Evolutionary conservation across 2,797 vertebrate genomes (phyloP).

Genomic region (Mus caroli): DNA sequence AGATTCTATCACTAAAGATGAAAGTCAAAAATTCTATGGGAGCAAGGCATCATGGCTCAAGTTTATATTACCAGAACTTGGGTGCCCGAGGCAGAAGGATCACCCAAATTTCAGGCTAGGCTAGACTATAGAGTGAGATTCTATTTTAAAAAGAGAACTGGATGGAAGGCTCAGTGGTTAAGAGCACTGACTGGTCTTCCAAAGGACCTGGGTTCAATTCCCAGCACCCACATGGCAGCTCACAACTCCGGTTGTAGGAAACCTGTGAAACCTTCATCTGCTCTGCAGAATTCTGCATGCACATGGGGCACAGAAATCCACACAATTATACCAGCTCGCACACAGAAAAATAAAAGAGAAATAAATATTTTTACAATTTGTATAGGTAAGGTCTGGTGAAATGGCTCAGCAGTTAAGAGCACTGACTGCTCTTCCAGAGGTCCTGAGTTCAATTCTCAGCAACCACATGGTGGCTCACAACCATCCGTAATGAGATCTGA

Average conservation of each 20-base stretch:
- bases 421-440: too few species aligned
- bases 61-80: not conserved
- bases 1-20: not conserved
- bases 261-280: not conserved
- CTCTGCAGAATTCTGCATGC: not conserved
- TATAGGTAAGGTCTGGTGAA: not conserved
- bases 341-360: not conserved
- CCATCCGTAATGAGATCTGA: too few species aligned
- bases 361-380: not conserved
- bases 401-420: too few species aligned
- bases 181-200: not conserved
- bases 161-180: not conserved
- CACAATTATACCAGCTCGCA: not conserved
- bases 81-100: not conserved
- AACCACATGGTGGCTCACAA: too few species aligned
- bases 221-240: not conserved
- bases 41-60: not conserved
- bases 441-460: too few species aligned
- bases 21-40: slow-evolving; percentile 55
- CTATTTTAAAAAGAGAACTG: not conserved
- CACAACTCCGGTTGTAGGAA: not conserved
- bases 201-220: not conserved
- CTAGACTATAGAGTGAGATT: not conserved
- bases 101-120: not conserved
- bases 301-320: not conserved